Base-by-base conservation (phyloP, 2,113 vertebrate species). In the Loxodonta africana region DNA sequence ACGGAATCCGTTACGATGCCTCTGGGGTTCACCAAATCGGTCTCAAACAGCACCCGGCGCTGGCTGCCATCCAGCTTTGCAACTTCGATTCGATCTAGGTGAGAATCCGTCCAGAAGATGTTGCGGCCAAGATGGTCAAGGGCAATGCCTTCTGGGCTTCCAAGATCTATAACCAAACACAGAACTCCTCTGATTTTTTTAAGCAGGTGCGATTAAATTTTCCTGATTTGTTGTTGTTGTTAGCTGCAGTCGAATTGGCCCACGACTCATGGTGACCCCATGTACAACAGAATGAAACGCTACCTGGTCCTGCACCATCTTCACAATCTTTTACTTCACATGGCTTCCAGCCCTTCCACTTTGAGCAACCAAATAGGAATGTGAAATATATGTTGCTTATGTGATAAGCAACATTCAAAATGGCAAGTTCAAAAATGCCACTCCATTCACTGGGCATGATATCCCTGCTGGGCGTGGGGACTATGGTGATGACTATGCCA, bases 71-170 rank as follows among this genome's bases (percentile, higher is more conserved):
- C 99, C 98, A 99, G 95, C 83, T 98, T 99, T 0, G 99, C 99
- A 85, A 99, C 99, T 97, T 99, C 99, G 62, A 99, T 99, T 76
- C 97, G 98, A 76, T 99, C 99, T 95, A 98, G 98, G 0, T 99
- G 97, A 83, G 99, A 99, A 95, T 99, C 99, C 0, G 99, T 99
- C 99, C 99, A 99, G 99, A 99, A 99, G 97, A 99, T 97, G 17
- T 99, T 99, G 80, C 99, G 99, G 63, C 99, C 99, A 5, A 99
- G 97, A 90, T 99, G 99, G 98, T 99, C 99, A 2, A 99, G 95
- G n/a, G 99, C 98, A 83, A 99, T 98, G 5, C 99, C 99, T 98
- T 99, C 99, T 11, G 99, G 99, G 92, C 99, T 99, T 46, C 98
- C 98, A 80, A 99, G 96, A 89, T 99, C 99, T 99, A 95, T 83